Percentiles rank a stretch among this genome's conserved stretches.
Conservation (phyloP, 1,140 invertebrate genomes). For the Drosophila gunungcola region DNA sequence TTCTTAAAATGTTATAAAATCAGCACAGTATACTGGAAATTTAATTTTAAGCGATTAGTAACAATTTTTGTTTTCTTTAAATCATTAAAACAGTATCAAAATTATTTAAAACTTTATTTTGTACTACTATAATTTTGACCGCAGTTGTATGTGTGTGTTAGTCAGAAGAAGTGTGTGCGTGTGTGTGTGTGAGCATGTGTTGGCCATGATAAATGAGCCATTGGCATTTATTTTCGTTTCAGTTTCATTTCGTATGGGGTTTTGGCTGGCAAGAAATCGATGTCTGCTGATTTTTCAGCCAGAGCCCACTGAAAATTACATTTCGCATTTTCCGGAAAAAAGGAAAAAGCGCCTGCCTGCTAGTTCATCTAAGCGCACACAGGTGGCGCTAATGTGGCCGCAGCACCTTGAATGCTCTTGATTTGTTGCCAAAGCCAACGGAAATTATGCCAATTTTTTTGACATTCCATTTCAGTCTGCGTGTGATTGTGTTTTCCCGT, state of each 20-base stretch:
- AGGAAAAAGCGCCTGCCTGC: not conserved
- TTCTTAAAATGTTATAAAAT: no score
- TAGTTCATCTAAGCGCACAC: slow-evolving; percentile 58
- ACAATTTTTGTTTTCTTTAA: no score
- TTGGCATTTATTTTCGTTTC: slow-evolving; percentile 72
- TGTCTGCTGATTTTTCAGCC: slow-evolving; percentile 62
- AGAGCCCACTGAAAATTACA: slow-evolving; percentile 55
- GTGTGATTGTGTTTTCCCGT: slow-evolving; percentile 1
- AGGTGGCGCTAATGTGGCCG: slow-evolving; percentile 56
- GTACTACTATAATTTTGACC: no score
- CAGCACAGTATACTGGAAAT: no score
- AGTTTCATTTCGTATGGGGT: slow-evolving; percentile 60
- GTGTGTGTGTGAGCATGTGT: slow-evolving; percentile 11
- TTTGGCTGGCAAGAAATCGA: slow-evolving; percentile 50
- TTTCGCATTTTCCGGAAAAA: slow-evolving; percentile 18
- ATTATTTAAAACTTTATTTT: no score
- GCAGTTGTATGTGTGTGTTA: slow-evolving; percentile 2
- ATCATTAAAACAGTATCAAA: no score
- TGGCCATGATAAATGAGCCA: slow-evolving; percentile 65
- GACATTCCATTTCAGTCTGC: slow-evolving; percentile 11
- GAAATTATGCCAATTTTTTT: slow-evolving; percentile 67
- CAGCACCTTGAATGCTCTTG: slow-evolving; percentile 50
- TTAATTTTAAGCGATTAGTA: no score
- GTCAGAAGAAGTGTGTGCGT: slow-evolving; percentile 7
- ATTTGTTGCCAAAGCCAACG: slow-evolving; percentile 55